Evolutionary conservation across 2,113 vertebrate genomes (phyloP).

Genomic region (Gymnocephalus cernua): DNA sequence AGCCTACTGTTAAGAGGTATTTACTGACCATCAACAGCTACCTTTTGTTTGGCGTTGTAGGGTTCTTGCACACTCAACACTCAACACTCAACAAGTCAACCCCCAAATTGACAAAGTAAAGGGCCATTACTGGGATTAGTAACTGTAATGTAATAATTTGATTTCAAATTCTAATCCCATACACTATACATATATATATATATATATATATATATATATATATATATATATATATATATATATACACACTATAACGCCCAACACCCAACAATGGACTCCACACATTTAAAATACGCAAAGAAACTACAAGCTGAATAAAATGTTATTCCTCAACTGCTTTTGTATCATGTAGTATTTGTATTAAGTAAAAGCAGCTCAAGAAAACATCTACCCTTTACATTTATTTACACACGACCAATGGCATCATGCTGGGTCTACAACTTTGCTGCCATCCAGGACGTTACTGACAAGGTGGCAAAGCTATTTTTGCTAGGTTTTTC

Average conservation of each 20-base stretch:
- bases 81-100: no score
- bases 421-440: conserved; percentile 6
- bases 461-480: conserved; percentile 7
- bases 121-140: not conserved
- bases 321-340: not conserved
- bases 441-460: conserved; percentile 9
- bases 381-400: conserved; percentile 24
- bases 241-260: not conserved
- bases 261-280: not conserved
- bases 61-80: no score
- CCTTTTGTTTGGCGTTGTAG: no score
- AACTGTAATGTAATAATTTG: not conserved
- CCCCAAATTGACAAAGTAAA: not conserved
- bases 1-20: no score
- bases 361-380: not conserved
- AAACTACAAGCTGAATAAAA: not conserved
- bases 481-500: conserved; percentile 19
- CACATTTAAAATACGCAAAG: not conserved
- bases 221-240: no score
- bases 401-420: conserved; percentile 1
- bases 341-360: not conserved
- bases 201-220: no score
- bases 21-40: no score
- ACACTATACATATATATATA: no score
- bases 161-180: not conserved